Percentiles rank a stretch among this genome's conserved stretches.
These are phyloP conservation scores for Chymomyza costata DNA, from an alignment of 1,140 invertebrate species.

Conservation along the genomic window DNA sequence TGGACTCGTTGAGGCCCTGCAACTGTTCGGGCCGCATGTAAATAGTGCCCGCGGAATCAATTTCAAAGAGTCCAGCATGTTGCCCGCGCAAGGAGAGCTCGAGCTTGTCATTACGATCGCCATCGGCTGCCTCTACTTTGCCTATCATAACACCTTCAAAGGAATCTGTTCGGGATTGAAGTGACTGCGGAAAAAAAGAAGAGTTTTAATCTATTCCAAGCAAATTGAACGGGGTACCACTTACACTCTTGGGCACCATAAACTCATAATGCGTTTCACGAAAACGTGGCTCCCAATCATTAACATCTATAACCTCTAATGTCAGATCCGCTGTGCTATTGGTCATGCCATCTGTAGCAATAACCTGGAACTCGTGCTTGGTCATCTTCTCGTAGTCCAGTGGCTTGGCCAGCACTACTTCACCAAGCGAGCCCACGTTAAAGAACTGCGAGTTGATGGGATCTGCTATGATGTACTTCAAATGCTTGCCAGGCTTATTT, in stretches of 20 bases:
- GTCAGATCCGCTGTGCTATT: constrained; percentile 81
- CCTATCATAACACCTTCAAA: constrained; percentile 77
- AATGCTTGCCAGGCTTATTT: constrained; percentile 79
- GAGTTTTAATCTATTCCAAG: background rate
- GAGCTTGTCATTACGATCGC: constrained; percentile 85
- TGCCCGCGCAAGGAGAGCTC: constrained; percentile 83
- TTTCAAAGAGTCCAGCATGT: constrained; percentile 80
- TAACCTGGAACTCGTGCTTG: constrained; percentile 86
- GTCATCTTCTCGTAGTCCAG: constrained; percentile 88
- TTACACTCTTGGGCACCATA: constrained; percentile 75
- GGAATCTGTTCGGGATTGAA: constrained; percentile 55
- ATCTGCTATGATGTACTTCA: constrained; percentile 69
- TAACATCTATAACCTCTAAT: constrained; percentile 89
- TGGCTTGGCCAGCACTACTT: constrained; percentile 84
- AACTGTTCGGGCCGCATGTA: constrained; percentile 71
- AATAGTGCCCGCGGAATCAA: constrained; percentile 77
- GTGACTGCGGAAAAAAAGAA: constrained; percentile 39
- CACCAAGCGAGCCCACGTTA: constrained; percentile 85
- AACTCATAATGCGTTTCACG: constrained; percentile 91
- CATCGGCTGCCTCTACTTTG: constrained; percentile 85
- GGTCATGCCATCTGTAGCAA: constrained; percentile 85
- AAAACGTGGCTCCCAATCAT: constrained; percentile 95
- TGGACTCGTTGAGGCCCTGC: constrained; percentile 77
- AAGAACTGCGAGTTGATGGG: constrained; percentile 75
- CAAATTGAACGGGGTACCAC: constrained; percentile 10